phyloP scores from a whole-genome alignment of 2,797 vertebrate species.

The Ptychobarbus kaznakovi region DNA sequence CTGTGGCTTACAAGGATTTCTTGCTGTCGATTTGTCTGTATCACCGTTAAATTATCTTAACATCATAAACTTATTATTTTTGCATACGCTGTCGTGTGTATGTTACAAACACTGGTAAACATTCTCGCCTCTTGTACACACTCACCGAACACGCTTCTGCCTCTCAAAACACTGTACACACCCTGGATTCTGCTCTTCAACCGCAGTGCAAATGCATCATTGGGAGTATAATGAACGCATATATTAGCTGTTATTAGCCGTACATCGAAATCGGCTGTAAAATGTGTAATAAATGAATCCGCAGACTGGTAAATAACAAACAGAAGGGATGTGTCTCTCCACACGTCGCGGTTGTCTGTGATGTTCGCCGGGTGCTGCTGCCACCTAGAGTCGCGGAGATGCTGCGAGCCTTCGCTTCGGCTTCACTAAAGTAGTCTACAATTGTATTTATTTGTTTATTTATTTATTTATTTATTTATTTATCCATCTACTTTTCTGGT shows the following conservation, averaged over 20 bases:
- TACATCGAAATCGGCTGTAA: neutral
- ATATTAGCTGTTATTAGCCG: neutral
- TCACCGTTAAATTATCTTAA: neutral
- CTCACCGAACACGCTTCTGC: slow-evolving; percentile 7
- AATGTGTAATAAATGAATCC: neutral
- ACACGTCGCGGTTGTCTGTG: slow-evolving; percentile 23
- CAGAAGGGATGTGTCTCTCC: neutral
- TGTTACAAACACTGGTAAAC: neutral
- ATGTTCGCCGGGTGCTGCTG: neutral
- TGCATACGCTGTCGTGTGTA: neutral
- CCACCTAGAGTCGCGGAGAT: slow-evolving; percentile 24
- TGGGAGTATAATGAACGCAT: neutral
- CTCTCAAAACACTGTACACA: slow-evolving; percentile 3
- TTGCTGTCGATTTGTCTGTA: neutral
- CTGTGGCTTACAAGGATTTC: neutral
- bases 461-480: neutral
- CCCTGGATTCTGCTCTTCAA: neutral
- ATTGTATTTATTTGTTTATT: no score
- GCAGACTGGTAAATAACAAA: slow-evolving; percentile 9
- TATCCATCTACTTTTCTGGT: no score
- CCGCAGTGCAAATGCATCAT: slow-evolving; percentile 11
- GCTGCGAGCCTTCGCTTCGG: no score
- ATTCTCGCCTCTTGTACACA: neutral
- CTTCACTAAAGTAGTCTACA: no score
- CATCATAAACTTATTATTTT: neutral